Percentiles rank a stretch among this genome's conserved stretches.
These are phyloP conservation scores for Synergus japonicus DNA, from an alignment of 2,888 invertebrate species.

Conservation along the genomic window DNA sequence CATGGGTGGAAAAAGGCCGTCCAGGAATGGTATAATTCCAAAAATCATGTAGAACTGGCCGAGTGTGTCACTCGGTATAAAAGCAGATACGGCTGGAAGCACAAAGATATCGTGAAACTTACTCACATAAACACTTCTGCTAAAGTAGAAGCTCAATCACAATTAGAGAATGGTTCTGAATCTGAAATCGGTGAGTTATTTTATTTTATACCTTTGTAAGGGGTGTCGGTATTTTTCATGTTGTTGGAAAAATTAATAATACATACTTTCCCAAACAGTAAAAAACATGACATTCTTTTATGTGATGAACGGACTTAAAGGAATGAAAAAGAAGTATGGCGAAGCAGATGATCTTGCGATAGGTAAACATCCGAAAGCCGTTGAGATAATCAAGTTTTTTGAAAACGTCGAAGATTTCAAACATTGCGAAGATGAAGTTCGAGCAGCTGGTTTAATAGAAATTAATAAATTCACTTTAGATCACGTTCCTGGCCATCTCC, in stretches of 20 bases:
- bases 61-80: conserved; percentile 82
- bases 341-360: conserved; percentile 63
- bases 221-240: neutral
- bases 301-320: conserved; percentile 79
- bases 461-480: conserved; percentile 81
- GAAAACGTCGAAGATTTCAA: conserved; percentile 69
- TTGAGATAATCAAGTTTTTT: conserved; percentile 69
- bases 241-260: neutral
- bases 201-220: neutral
- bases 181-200: conserved; percentile 35
- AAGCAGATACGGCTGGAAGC: conserved; percentile 84
- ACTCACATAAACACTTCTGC: conserved; percentile 76
- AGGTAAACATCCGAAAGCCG: conserved; percentile 70
- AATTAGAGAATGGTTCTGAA: conserved; percentile 1
- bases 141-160: conserved; percentile 6
- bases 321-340: conserved; percentile 76
- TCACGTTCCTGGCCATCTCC: conserved; percentile 84
- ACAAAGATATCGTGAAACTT: conserved; percentile 85
- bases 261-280: conserved; percentile 58
- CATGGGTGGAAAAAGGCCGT: conserved; percentile 83
- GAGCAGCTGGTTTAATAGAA: conserved; percentile 79
- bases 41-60: conserved; percentile 82
- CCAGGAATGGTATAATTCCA: conserved; percentile 82
- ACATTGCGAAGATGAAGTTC: conserved; percentile 76
- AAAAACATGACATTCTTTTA: conserved; percentile 75